Base-by-base conservation (phyloP, 2,113 vertebrate genomes). In the Seriola rivoliana region DNA sequence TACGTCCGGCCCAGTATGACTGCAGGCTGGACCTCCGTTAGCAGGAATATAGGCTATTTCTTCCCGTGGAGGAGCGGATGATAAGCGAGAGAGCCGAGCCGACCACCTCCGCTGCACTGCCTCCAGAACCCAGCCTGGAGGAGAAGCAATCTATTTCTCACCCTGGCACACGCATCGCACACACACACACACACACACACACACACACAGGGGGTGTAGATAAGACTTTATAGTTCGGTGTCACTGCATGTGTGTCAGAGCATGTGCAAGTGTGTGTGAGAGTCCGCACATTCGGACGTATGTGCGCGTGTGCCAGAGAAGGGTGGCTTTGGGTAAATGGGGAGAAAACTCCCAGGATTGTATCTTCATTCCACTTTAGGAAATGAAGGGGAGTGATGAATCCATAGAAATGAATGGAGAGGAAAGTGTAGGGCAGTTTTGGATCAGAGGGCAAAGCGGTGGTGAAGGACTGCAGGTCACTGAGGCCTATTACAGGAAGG, bases 321-420 rank as follows among this genome's bases (percentile, higher is more conserved):
- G 36, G 34, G 66, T 80, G 64, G 68, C 64, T 88, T 80, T 67
- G 42, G 70, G 23, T 75, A 80, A 86, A 74, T 72, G 57, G 25
- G 48, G 21, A 23, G 58, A 6, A 81, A 78, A 74, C 65, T 66
- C 66, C 32, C 58, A 13, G 74, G 40, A 69, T 88, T 81, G 83
- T 76, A 89, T 85, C 86, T 89, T 87, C 78, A 77, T 58, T 75
- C 64, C 84, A 84, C 84, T 91, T 87, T 75, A 84, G 84, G 84
- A 91, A 92, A 88, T 88, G 62, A 92, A 80, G 52, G 40, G 54
- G 46, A 86, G 80, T 0, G n/a, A 79, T 86, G 86, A 79, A 81
- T 92, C 19, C 69, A 83, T 79, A 64, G 70, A 65, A 82, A 82
- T 42, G 62, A 77, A 85, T 46, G 1, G 38, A 65, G 42, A 72